These are phyloP conservation scores for Tolypeutes matacus DNA, from an alignment of 2,797 vertebrate genomes.

Conservation along the genomic window DNA sequence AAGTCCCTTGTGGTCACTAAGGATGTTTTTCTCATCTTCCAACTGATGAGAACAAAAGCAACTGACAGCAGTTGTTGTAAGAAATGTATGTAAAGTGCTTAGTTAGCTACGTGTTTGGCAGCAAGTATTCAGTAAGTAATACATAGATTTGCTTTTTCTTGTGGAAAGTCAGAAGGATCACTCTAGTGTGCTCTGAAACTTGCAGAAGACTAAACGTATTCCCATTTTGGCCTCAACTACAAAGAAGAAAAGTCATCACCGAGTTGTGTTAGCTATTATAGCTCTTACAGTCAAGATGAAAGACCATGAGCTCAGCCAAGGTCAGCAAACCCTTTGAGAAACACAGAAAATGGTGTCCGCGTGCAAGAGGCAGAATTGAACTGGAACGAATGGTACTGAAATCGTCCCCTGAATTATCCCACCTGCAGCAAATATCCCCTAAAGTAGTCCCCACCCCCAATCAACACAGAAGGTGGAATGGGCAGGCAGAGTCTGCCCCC, in stretches of 20 bases:
- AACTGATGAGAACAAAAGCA: constrained; percentile 1
- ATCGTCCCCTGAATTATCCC: background rate
- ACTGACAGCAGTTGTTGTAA: constrained; percentile 12
- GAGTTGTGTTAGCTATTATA: background rate
- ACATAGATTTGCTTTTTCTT: background rate
- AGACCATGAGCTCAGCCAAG: background rate
- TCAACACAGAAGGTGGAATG: background rate
- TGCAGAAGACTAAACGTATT: background rate
- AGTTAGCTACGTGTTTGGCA: background rate
- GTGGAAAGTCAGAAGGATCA: background rate
- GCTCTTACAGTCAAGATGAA: background rate
- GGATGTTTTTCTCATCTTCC: constrained; percentile 11
- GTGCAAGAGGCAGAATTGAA: background rate
- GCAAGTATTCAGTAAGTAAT: constrained; percentile 7
- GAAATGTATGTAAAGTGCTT: background rate
- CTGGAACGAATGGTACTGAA: background rate
- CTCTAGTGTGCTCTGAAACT: background rate
- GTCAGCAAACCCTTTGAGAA: background rate
- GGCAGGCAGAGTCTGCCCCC: background rate
- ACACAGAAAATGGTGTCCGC: background rate
- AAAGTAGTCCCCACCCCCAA: background rate
- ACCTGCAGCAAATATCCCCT: background rate
- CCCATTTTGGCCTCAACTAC: background rate
- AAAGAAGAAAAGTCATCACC: background rate
- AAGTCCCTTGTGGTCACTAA: background rate